phyloP scores from a whole-genome alignment of 1,140 invertebrate species.

The Drosophila arizonae region DNA sequence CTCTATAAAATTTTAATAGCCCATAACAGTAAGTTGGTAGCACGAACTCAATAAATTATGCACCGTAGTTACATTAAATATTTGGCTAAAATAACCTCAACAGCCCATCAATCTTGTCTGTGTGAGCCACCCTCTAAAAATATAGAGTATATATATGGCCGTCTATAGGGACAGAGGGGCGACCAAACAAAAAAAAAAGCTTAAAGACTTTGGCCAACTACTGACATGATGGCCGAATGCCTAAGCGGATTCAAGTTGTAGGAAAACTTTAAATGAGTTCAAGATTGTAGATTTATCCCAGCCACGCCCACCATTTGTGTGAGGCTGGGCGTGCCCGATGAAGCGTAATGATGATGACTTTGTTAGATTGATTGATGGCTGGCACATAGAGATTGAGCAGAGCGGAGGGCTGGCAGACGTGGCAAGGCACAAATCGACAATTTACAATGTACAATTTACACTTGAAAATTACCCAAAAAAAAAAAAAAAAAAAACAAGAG shows the following conservation, averaged over 20 bases:
- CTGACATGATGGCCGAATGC: slow-evolving; percentile 58
- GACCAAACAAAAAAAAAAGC: slow-evolving; percentile 29
- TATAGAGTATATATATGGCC: slow-evolving; percentile 19
- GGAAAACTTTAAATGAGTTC: slow-evolving; percentile 77
- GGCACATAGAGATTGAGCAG: slow-evolving; percentile 2
- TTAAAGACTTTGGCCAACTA: slow-evolving; percentile 73
- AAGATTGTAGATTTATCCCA: slow-evolving; percentile 60
- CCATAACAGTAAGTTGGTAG: too few species aligned
- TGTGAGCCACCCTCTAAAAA: slow-evolving; percentile 4
- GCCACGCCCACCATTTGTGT: slow-evolving; percentile 29
- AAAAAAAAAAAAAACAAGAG: not conserved
- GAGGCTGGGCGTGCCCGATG: slow-evolving; percentile 49
- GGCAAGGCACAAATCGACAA: slow-evolving; percentile 14
- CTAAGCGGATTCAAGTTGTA: slow-evolving; percentile 74
- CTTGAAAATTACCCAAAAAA: slow-evolving; percentile 3
- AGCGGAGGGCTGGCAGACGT: not conserved
- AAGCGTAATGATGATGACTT: slow-evolving; percentile 75
- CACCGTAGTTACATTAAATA: slow-evolving; percentile 3
- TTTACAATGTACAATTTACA: slow-evolving; percentile 56
- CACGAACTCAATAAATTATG: slow-evolving; percentile 12
- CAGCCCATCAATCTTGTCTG: slow-evolving; percentile 32
- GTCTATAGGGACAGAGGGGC: slow-evolving; percentile 18
- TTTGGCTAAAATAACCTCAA: slow-evolving; percentile 16
- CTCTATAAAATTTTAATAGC: too few species aligned
- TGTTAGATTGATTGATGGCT: slow-evolving; percentile 64